Percentiles rank a stretch among this genome's conserved stretches.
These are phyloP conservation scores for Canis aureus DNA, from an alignment of 2,113 vertebrate genomes.

Conservation along the genomic window DNA sequence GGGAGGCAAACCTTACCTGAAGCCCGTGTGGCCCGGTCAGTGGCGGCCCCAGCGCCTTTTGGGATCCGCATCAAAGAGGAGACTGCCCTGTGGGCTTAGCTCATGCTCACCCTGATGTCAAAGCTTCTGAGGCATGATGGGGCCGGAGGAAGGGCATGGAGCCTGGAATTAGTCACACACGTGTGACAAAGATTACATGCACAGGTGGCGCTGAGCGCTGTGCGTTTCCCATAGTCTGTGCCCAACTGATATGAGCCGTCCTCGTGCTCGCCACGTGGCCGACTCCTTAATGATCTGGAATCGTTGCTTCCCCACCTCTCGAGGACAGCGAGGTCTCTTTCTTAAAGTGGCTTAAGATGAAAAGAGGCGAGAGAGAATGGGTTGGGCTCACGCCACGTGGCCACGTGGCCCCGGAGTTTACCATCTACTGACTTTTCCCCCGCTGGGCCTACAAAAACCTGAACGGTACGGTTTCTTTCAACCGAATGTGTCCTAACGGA, in stretches of 20 bases:
- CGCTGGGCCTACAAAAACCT: conserved; percentile 38
- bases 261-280: not conserved
- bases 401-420: not conserved
- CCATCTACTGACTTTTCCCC: not conserved
- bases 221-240: not conserved
- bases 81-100: not conserved
- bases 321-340: not conserved
- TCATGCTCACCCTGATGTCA: not conserved
- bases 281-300: not conserved
- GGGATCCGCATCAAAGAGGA: not conserved
- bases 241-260: not conserved
- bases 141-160: not conserved
- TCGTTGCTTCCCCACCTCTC: not conserved
- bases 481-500: not conserved
- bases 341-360: not conserved
- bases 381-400: not conserved
- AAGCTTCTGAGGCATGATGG: not conserved
- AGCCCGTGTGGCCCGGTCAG: not conserved
- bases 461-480: conserved; percentile 42
- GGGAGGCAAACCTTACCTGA: not conserved
- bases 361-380: not conserved
- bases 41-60: not conserved
- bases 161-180: not conserved
- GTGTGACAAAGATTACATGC: not conserved
- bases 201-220: not conserved